Percentiles rank a stretch among this genome's conserved stretches.
phyloP scores from a whole-genome alignment of 2,797 vertebrate species.

The Pangasius krempfi region DNA sequence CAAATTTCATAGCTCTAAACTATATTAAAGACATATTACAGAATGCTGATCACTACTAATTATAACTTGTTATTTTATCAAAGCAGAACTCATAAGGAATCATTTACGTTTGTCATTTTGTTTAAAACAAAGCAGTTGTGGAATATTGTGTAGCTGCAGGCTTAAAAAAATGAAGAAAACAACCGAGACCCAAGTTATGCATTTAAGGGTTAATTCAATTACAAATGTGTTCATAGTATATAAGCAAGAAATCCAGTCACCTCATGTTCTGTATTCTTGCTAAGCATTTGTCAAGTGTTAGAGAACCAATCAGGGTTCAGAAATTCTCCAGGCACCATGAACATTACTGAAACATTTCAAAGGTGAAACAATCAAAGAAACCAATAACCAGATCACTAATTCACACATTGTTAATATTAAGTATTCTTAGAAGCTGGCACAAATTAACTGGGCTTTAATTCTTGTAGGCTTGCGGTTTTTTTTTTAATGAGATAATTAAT shows the following conservation, averaged over 20 bases:
- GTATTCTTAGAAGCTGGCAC: neutral
- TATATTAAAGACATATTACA: neutral
- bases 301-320: constrained; percentile 33
- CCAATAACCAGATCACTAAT: neutral
- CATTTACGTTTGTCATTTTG: neutral
- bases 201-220: neutral
- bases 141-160: neutral
- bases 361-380: neutral
- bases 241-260: constrained; percentile 2
- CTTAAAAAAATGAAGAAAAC: no score
- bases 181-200: neutral
- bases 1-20: neutral
- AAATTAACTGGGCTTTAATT: neutral
- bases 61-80: neutral
- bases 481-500: neutral
- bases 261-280: constrained; percentile 39
- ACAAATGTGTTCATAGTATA: no score
- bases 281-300: constrained; percentile 25
- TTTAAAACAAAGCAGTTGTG: neutral
- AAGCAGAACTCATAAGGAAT: neutral
- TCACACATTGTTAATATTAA: neutral
- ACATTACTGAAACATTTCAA: neutral
- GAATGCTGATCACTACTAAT: neutral
- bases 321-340: neutral
- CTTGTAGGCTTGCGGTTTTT: neutral